phyloP scores from a whole-genome alignment of 1,140 invertebrate species.

The Polypedilum vanderplanki region DNA sequence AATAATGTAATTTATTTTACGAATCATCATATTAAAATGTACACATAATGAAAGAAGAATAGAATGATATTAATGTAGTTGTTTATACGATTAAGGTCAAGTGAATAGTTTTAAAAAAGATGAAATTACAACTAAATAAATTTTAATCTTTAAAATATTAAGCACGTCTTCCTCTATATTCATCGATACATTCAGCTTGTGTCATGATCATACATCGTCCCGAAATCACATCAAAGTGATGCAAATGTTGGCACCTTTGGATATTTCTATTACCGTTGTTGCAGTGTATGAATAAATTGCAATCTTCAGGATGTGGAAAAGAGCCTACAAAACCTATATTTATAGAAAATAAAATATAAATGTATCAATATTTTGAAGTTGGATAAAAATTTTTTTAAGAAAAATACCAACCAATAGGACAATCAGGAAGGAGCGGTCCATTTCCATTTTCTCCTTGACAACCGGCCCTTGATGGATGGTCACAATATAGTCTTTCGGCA shows the following conservation, averaged over 20 bases:
- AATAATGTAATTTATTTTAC: too few relatives aligned
- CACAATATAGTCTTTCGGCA: not conserved
- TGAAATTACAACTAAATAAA: not conserved
- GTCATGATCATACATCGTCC: not conserved
- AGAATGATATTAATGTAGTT: too few relatives aligned
- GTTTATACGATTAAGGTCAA: too few relatives aligned
- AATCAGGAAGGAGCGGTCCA: not conserved
- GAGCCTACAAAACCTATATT: not conserved
- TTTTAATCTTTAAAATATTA: not conserved
- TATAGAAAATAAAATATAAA: too few relatives aligned
- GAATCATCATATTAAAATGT: too few relatives aligned
- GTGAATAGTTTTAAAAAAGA: too few relatives aligned
- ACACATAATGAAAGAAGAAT: too few relatives aligned
- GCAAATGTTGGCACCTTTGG: not conserved
- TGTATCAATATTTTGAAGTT: too few relatives aligned
- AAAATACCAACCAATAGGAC: not conserved
- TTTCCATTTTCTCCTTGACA: not conserved
- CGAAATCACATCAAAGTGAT: not conserved
- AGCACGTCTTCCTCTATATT: not conserved
- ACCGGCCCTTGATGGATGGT: not conserved
- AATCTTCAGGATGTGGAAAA: constrained; percentile 1
- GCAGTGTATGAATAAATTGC: not conserved
- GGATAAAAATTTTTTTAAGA: too few relatives aligned
- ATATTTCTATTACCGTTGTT: not conserved
- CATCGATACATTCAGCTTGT: not conserved